Conservation (phyloP, 2,797 vertebrate genomes). For the Distichodus sexfasciatus region DNA sequence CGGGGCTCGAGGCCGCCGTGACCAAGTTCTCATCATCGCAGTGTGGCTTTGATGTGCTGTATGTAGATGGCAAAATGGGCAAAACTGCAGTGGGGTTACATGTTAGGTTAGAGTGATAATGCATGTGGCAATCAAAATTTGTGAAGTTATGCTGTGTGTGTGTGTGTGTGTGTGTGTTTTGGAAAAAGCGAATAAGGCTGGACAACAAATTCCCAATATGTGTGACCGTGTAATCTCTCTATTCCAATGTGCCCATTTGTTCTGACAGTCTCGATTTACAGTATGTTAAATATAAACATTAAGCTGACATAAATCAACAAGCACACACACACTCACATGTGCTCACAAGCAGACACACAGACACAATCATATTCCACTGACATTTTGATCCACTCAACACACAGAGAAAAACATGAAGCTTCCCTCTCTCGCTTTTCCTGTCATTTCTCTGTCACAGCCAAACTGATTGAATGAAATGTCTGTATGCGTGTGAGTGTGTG, state of each 20-base stretch:
- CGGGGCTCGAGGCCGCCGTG: too few species aligned
- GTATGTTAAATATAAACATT: constrained; percentile 14
- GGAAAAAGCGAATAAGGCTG: background rate
- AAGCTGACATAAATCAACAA: background rate
- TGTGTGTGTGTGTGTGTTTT: background rate
- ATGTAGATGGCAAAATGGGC: too few species aligned
- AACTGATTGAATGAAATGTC: constrained; percentile 39
- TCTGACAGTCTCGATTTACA: constrained; percentile 16
- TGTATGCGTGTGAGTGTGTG: constrained; percentile 25
- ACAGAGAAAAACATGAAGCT: constrained; percentile 8
- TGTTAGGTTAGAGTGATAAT: too few species aligned
- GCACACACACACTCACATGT: background rate
- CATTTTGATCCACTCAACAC: constrained; percentile 30
- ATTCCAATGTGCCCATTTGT: background rate
- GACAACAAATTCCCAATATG: constrained; percentile 5
- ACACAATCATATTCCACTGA: constrained; percentile 25
- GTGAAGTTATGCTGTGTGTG: constrained; percentile 4
- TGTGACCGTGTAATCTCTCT: constrained; percentile 17
- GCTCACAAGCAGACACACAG: background rate
- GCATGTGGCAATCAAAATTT: background rate
- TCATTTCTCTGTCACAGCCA: constrained; percentile 30
- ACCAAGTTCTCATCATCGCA: too few species aligned
- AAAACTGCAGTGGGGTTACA: too few species aligned
- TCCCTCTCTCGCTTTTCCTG: constrained; percentile 8
- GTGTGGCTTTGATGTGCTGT: too few species aligned